Conservation (phyloP, 2,113 vertebrate genomes). For the Hemiprocne comata region DNA sequence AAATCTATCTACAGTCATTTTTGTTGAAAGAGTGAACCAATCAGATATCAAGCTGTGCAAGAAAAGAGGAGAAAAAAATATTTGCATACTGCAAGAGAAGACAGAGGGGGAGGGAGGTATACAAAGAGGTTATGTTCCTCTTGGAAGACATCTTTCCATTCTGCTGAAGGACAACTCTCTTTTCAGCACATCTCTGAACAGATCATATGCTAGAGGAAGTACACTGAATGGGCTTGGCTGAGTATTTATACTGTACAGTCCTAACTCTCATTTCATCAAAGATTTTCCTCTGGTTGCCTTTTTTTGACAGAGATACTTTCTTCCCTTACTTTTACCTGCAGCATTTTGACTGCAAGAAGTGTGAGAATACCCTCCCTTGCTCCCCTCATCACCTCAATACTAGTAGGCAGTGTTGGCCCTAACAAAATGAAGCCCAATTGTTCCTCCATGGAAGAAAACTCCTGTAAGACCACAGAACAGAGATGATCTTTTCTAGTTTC, state of each 20-base stretch:
- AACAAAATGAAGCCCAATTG: rapidly evolving
- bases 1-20: slow-evolving; percentile 63
- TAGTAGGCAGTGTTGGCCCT: background rate
- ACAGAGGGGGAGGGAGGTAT: background rate
- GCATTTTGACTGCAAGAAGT: background rate
- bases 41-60: slow-evolving; percentile 74
- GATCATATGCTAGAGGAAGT: background rate
- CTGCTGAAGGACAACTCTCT: background rate
- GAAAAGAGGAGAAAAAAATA: background rate
- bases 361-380: background rate
- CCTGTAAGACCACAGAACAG: background rate
- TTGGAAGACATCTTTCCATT: background rate
- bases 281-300: background rate
- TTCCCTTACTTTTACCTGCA: background rate
- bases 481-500: background rate
- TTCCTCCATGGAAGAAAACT: background rate
- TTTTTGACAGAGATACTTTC: background rate
- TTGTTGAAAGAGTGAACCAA: slow-evolving; percentile 73
- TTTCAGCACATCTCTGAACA: background rate
- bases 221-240: background rate
- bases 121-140: background rate
- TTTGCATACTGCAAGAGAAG: slow-evolving; percentile 64
- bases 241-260: background rate
- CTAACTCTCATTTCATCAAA: background rate
- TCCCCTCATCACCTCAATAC: background rate